phyloP scores from a whole-genome alignment of 2,888 invertebrate species.

The Conistra vaccinii region DNA sequence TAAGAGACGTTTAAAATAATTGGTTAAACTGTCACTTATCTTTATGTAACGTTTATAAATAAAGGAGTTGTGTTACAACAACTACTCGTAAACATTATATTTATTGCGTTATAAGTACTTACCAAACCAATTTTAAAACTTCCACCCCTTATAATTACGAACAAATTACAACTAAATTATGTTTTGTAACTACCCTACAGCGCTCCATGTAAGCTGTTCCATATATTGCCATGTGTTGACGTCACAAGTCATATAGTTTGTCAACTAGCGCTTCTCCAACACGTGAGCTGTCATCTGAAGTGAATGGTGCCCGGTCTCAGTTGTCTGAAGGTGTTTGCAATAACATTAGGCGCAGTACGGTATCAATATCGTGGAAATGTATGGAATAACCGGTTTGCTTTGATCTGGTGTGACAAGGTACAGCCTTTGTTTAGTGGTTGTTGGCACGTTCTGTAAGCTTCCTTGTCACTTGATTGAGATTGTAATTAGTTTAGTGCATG shows the following conservation, averaged over 20 bases:
- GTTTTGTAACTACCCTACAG: not conserved
- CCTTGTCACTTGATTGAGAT: not conserved
- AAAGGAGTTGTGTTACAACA: not conserved
- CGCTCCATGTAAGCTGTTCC: slow-evolving; percentile 2
- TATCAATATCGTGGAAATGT: slow-evolving; percentile 23
- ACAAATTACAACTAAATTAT: slow-evolving; percentile 9
- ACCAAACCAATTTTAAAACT: not conserved
- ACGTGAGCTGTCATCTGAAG: slow-evolving; percentile 31
- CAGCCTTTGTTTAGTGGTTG: not conserved
- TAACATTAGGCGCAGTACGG: slow-evolving; percentile 31
- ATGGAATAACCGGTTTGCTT: not conserved
- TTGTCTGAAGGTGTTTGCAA: slow-evolving; percentile 44
- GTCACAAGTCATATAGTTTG: slow-evolving; percentile 2
- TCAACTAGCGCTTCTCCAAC: slow-evolving; percentile 11
- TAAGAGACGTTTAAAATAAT: not conserved
- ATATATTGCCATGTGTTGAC: not conserved
- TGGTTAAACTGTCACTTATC: too few species aligned
- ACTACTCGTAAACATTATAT: not conserved
- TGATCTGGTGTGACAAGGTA: slow-evolving; percentile 18
- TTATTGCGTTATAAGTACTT: not conserved
- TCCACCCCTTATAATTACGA: not conserved
- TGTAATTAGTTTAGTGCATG: not conserved
- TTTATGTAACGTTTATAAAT: too few species aligned
- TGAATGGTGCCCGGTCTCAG: slow-evolving; percentile 25
- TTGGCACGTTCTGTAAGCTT: not conserved